Percentiles rank a stretch among this genome's conserved stretches.
These are phyloP conservation scores for Melanophora roralis DNA, from an alignment of 2,888 invertebrate genomes.

Conservation along the genomic window DNA sequence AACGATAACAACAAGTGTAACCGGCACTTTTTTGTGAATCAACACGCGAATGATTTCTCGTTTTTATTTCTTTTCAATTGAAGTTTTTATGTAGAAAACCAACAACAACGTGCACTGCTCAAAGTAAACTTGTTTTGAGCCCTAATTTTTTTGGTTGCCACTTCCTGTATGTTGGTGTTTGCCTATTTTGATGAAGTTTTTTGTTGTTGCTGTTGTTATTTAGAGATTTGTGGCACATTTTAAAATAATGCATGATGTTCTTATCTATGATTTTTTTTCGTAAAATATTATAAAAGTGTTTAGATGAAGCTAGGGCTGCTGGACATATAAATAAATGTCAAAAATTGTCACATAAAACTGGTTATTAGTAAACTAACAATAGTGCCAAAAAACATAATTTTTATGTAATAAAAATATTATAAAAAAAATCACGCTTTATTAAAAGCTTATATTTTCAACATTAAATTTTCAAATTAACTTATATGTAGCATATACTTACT, in stretches of 20 bases:
- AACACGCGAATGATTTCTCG: constrained; percentile 9
- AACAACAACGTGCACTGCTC: constrained; percentile 15
- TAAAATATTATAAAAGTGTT: not conserved
- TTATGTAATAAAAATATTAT: too few relatives aligned
- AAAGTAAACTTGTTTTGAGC: not conserved
- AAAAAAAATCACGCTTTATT: too few relatives aligned
- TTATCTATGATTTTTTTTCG: constrained; percentile 10
- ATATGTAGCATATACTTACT: too few relatives aligned
- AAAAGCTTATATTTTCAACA: too few relatives aligned
- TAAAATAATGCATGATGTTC: constrained; percentile 8
- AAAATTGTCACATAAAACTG: too few relatives aligned
- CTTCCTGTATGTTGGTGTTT: not conserved
- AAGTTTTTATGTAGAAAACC: not conserved
- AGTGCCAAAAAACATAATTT: too few relatives aligned
- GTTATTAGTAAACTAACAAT: too few relatives aligned
- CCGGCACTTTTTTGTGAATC: not conserved
- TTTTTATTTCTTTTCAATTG: constrained; percentile 25
- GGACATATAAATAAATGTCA: too few relatives aligned
- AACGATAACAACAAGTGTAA: not conserved
- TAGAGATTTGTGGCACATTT: constrained; percentile 39
- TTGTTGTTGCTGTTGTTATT: not conserved
- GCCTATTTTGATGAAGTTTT: not conserved
- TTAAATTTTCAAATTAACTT: too few relatives aligned
- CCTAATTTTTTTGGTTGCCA: not conserved
- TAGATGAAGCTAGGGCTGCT: too few relatives aligned